Evolutionary conservation across 2,888 invertebrate genomes (phyloP), one percentile per base, ranked within the genome.

Genomic region (Gortyna flavago): DNA sequence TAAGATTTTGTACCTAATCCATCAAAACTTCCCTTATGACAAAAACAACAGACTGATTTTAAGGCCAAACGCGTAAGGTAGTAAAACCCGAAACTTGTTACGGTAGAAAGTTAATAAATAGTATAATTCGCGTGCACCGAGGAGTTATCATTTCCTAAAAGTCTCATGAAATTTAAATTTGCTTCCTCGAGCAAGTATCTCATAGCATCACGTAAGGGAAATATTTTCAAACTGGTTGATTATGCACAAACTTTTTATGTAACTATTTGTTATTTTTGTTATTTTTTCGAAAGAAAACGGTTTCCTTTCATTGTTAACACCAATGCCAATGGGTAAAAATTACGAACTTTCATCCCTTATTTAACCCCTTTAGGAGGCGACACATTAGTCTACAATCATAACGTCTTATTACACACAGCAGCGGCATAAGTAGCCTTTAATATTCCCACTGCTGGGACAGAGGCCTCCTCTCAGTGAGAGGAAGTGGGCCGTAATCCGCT

Each of bases 101-200:
- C 48, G 51, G 57, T 67, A 51, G 35, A 69, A 87, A 79, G 79
- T 83, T 81, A 72, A 75, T 81, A 84, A 87, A 75, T 72, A 77
- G 69, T 71, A 75, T 77, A 74, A 85, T 79, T 77, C 51, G 51
- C 66, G 67, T 73, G 79, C 77, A 80, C 67, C 65, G 71, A 79
- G 44, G 64, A 82, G 71, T 83, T 81, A 85, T 81, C 65, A 88
- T 84, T 83, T 82, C 72, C 79, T 77, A 44, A 48, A 76, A 41
- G n/a, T 72, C 78, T 83, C 82, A 79, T 85, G 67, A 86, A 87
- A 80, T 86, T 84, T 74, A 76, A 86, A 86, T 83, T 67, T 79
- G 41, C 80, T 79, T 67, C 64, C 25, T 74, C 29, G 72, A 54
- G 73, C 72, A 68, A 77, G 59, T 77, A 77, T 75, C 64, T 75